phyloP scores from a whole-genome alignment of 2,113 vertebrate genomes.

The Zosterops japonicus region DNA sequence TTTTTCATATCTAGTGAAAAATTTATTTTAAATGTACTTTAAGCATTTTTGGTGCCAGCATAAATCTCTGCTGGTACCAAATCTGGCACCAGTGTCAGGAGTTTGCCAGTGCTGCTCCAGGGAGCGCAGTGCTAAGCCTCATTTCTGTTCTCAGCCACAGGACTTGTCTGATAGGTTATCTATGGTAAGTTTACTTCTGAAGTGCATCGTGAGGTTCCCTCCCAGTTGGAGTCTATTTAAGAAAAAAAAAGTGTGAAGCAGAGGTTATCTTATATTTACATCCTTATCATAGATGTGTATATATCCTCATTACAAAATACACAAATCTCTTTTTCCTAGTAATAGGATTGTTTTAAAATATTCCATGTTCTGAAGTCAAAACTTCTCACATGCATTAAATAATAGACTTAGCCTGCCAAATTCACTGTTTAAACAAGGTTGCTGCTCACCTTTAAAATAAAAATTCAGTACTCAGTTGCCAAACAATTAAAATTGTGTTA shows the following conservation, averaged over 20 bases:
- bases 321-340: neutral
- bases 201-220: neutral
- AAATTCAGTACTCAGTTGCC: neutral
- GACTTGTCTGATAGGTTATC: neutral
- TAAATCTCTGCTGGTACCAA: neutral
- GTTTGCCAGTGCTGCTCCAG: neutral
- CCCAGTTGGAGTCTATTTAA: neutral
- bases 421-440: neutral
- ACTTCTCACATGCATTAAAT: neutral
- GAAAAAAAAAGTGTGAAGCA: neutral
- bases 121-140: rapidly evolving
- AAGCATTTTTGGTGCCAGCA: neutral
- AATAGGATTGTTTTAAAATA: neutral
- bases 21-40: neutral
- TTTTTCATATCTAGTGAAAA: neutral
- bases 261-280: neutral
- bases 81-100: neutral
- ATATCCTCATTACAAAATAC: neutral
- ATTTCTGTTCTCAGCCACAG: neutral
- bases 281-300: neutral
- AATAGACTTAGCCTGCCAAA: neutral
- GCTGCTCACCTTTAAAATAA: neutral
- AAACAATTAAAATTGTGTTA: neutral
- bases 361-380: neutral
- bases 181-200: neutral